Conservation (phyloP, 2,113 vertebrate species). For the Tachysurus vachellii region DNA sequence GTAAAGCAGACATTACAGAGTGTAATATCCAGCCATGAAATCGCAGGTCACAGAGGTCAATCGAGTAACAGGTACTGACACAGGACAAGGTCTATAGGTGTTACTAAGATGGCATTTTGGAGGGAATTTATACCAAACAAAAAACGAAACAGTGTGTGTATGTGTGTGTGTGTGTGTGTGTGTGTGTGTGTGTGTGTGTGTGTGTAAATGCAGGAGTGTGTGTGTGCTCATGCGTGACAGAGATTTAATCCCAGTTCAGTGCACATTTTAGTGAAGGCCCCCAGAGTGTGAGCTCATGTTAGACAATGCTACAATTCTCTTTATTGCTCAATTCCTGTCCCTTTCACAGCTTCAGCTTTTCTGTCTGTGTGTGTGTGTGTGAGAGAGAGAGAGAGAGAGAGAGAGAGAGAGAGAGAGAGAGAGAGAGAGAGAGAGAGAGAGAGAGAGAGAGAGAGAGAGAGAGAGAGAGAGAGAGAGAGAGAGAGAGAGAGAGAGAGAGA, state of each 20-base stretch:
- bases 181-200: neutral
- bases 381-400: neutral
- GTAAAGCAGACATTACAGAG: neutral
- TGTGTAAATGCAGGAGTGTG: neutral
- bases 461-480: neutral
- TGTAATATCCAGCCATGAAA: neutral
- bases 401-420: neutral
- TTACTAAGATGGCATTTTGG: neutral
- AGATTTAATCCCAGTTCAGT: slow-evolving; percentile 51
- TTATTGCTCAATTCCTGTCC: slow-evolving; percentile 55
- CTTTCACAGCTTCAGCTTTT: slow-evolving; percentile 35
- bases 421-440: too few relatives aligned
- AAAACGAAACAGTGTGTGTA: neutral
- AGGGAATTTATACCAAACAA: neutral
- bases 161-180: neutral
- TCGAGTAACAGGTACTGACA: neutral
- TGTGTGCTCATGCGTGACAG: slow-evolving; percentile 4
- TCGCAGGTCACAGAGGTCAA: neutral
- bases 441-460: neutral
- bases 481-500: neutral
- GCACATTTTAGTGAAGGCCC: slow-evolving; percentile 47
- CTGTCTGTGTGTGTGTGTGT: slow-evolving; percentile 26
- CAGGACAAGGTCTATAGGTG: neutral
- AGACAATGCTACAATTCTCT: slow-evolving; percentile 48
- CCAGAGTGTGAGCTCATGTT: slow-evolving; percentile 44